Percentiles rank a stretch among this genome's conserved stretches.
Evolutionary conservation across 2,797 vertebrate species (phyloP).

Genomic region (Pseudochaenichthys georgianus): DNA sequence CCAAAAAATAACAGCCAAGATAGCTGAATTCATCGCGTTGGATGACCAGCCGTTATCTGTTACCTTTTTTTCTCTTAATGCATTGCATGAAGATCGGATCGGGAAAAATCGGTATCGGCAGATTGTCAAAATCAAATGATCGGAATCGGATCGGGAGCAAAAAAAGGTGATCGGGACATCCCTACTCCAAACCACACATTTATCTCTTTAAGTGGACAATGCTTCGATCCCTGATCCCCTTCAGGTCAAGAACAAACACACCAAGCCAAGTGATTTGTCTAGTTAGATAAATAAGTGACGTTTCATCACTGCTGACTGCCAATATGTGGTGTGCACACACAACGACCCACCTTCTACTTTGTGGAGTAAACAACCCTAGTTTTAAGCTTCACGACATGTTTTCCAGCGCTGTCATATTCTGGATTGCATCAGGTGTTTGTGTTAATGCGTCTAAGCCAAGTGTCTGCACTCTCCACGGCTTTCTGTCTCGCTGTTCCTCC

Average conservation of each 20-base stretch:
- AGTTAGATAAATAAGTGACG: neutral
- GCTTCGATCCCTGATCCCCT: neutral
- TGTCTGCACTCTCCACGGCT: neutral
- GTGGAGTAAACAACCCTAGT: neutral
- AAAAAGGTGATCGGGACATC: too few species aligned
- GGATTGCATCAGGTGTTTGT: conserved; percentile 12
- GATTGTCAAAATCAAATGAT: too few species aligned
- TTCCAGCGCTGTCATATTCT: neutral
- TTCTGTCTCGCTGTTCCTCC: conserved; percentile 9
- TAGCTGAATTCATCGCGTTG: too few species aligned
- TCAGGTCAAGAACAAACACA: neutral
- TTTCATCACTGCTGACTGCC: neutral
- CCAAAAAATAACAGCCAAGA: too few species aligned
- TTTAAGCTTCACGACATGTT: neutral
- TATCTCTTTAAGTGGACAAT: neutral
- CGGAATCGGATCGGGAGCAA: too few species aligned
- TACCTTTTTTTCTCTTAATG: too few species aligned
- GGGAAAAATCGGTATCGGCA: too few species aligned
- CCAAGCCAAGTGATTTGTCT: neutral
- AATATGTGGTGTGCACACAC: neutral
- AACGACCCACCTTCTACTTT: neutral
- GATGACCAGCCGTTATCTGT: too few species aligned
- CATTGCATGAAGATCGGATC: too few species aligned
- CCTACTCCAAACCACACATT: neutral
- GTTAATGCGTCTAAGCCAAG: conserved; percentile 8